These are phyloP conservation scores for Mastacembelus armatus DNA, from an alignment of 2,797 vertebrate species.

Conservation along the genomic window DNA sequence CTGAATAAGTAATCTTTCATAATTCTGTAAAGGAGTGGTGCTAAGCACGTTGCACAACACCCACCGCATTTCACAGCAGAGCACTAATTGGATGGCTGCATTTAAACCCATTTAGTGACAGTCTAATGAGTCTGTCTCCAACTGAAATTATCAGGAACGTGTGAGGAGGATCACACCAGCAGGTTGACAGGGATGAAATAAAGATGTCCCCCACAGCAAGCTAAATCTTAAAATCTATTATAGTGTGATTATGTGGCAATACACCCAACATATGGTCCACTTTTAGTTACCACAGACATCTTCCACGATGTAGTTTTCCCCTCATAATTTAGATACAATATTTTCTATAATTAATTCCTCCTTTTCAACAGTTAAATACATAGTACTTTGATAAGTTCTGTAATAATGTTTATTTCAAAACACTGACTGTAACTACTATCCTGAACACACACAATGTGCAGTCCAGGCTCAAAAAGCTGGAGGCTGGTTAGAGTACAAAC, in stretches of 20 bases:
- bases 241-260: conserved; percentile 41
- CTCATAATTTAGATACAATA: background rate
- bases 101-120: conserved; percentile 86
- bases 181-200: conserved; percentile 70
- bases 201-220: conserved; percentile 56
- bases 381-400: conserved; percentile 2
- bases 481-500: conserved; percentile 70
- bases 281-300: conserved; percentile 31
- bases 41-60: conserved; percentile 80
- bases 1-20: conserved; percentile 84
- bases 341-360: conserved; percentile 31
- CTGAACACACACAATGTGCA: conserved; percentile 25
- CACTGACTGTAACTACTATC: background rate
- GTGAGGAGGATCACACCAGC: conserved; percentile 73
- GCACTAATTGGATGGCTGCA: conserved; percentile 84
- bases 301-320: background rate
- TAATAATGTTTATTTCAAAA: conserved; percentile 38
- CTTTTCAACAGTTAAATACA: conserved; percentile 16
- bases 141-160: conserved; percentile 73
- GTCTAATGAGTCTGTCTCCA: conserved; percentile 82
- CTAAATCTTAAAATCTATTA: conserved; percentile 62
- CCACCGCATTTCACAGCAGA: conserved; percentile 82
- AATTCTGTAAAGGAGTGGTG: conserved; percentile 82
- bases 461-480: conserved; percentile 56
- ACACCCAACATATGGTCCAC: conserved; percentile 41